Evolutionary conservation across 2,888 invertebrate species (phyloP), one percentile per base, ranked within the genome.

Genomic region (Parapristionchus giblindavisi): DNA sequence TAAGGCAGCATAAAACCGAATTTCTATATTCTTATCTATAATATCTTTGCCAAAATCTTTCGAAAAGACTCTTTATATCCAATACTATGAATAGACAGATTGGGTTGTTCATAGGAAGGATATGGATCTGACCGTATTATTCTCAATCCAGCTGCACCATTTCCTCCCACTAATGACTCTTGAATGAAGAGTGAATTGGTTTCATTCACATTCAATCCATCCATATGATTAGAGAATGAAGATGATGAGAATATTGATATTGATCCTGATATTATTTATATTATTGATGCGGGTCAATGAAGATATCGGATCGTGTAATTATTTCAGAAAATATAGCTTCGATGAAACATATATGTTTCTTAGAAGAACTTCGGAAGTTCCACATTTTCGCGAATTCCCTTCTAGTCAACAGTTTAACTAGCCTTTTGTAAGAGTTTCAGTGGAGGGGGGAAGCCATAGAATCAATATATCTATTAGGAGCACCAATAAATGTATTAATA

Each of bases 141-240:
- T 29, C 72, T 40, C 32, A 72, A 1, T n/a, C 72, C 72, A 1
- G 60, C 58, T 4, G 60, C 72, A 60, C 72, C 72, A n/a, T 72
- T 72, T 6, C 52, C 72, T 36, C 72, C 72, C n/a, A 72, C 21
- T 1, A 72, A 60, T 3, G 72, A 43, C 6, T 72, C 60, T 32
- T 72, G 17, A 0, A 72, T 34, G 2, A 2, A 29, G 11, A 72
- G n/a, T 3, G 38, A 52, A 21, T 6, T 54, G n/a, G 38, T 54
- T 21, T 56, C 70, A 29, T 70, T 70, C 36, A 52, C 32, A n/a
- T 56, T n/a, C n/a, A n/a, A n/a, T n/a, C 72, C 72, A 17, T 72
- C 72, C 24, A 34, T 17, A 1, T 58, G 14, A 32, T 72, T 72
- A 0, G 72, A 72, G 60, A 60, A 72, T 1, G 60, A 17, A n/a